phyloP scores from a whole-genome alignment of 2,113 vertebrate genomes.

The Sorex araneus region DNA sequence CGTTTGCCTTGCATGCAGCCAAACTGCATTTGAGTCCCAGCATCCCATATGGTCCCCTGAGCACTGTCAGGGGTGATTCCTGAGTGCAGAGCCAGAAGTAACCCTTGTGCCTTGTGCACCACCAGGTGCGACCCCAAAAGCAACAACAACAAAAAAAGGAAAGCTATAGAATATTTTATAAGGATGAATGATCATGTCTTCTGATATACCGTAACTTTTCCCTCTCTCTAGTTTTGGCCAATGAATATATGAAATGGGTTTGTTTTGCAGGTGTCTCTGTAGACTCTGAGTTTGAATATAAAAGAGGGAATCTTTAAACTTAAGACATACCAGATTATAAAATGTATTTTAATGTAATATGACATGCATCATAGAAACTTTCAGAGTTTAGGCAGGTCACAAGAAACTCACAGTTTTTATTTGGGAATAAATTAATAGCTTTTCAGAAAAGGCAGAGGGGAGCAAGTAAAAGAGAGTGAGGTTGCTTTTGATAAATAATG shows the following conservation, averaged over 20 bases:
- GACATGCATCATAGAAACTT: neutral
- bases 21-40: too few species aligned
- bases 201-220: neutral
- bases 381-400: neutral
- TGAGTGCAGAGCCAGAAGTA: too few species aligned
- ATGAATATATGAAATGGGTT: neutral
- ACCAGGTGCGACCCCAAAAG: too few species aligned
- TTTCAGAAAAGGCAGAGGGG: neutral
- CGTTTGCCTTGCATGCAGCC: too few species aligned
- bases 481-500: too few species aligned
- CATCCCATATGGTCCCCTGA: too few species aligned
- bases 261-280: neutral
- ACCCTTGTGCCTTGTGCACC: too few species aligned
- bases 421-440: neutral
- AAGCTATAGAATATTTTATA: slow-evolving; percentile 8
- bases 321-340: too few species aligned
- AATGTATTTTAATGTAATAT: too few species aligned
- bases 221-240: neutral
- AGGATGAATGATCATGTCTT: neutral
- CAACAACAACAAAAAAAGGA: neutral
- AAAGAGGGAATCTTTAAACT: neutral
- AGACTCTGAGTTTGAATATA: neutral
- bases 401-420: neutral
- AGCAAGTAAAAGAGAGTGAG: neutral
- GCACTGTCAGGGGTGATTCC: too few species aligned